These are phyloP conservation scores for Calameuta filiformis DNA, from an alignment of 2,888 invertebrate genomes.

Conservation along the genomic window DNA sequence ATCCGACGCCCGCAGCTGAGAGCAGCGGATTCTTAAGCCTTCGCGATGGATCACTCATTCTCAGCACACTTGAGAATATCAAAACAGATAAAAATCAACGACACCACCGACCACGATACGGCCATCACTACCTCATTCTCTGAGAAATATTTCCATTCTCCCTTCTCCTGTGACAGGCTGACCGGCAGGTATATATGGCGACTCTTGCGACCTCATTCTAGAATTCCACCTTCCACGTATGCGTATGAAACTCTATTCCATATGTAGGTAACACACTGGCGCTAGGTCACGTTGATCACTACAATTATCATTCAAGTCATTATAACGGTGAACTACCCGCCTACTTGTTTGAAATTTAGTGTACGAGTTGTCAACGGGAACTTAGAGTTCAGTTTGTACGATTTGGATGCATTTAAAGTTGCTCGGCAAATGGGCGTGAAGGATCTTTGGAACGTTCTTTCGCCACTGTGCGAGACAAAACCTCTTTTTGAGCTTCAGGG, in stretches of 20 bases:
- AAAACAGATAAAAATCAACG: conserved; percentile 14
- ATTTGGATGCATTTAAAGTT: background rate
- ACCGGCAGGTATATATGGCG: background rate
- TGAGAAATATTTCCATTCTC: background rate
- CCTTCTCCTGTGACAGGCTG: background rate
- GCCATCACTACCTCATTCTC: conserved; percentile 25
- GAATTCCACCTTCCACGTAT: background rate
- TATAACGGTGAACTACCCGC: background rate
- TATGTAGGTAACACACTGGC: background rate
- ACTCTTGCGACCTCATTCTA: background rate
- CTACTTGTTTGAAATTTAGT: background rate
- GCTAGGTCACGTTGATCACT: background rate
- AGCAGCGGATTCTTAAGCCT: conserved; percentile 77
- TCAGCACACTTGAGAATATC: conserved; percentile 16
- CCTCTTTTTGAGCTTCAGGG: conserved; percentile 82
- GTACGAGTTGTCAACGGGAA: background rate
- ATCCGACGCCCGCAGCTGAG: conserved; percentile 78
- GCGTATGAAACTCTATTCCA: background rate
- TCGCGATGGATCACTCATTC: conserved; percentile 65
- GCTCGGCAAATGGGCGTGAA: conserved; percentile 82
- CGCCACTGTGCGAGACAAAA: conserved; percentile 81
- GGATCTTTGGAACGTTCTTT: conserved; percentile 84
- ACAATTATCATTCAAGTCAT: background rate
- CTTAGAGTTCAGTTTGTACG: background rate
- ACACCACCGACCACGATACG: conserved; percentile 23